phyloP scores from a whole-genome alignment of 2,797 vertebrate species.

The Pseudocheirus occidentalis region DNA sequence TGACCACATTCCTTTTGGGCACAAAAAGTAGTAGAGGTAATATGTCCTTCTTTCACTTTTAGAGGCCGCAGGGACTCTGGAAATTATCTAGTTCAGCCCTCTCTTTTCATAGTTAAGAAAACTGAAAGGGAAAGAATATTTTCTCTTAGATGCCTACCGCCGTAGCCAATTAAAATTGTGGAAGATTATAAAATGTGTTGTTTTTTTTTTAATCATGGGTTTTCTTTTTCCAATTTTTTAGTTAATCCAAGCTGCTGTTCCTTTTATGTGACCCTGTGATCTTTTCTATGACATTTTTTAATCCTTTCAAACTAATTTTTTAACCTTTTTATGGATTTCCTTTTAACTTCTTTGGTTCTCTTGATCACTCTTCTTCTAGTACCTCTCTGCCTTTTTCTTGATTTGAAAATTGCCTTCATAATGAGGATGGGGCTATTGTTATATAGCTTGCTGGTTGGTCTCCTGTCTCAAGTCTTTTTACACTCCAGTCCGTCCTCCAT shows the following conservation, averaged over 20 bases:
- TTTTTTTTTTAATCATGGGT: not conserved
- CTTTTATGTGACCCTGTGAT: not conserved
- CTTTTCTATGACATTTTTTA: not conserved
- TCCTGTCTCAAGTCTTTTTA: no score
- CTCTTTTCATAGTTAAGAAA: not conserved
- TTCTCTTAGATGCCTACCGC: not conserved
- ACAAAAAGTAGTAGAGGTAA: not conserved
- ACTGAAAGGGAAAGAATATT: not conserved
- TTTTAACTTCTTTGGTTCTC: not conserved
- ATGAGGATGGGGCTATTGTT: not conserved
- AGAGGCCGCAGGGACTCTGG: not conserved
- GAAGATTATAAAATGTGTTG: not conserved
- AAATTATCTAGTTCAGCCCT: not conserved
- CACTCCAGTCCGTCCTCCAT: not conserved
- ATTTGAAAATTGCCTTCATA: not conserved
- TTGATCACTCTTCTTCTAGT: not conserved
- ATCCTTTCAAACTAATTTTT: not conserved
- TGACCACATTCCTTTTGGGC: not conserved
- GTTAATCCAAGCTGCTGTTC: not conserved
- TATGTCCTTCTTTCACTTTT: conserved; percentile 3
- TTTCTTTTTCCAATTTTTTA: not conserved
- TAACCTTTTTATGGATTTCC: not conserved
- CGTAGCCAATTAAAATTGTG: not conserved
- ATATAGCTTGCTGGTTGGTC: not conserved
- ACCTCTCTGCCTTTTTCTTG: not conserved